phyloP scores from a whole-genome alignment of 2,797 vertebrate genomes.

The Heliangelus exortis region DNA sequence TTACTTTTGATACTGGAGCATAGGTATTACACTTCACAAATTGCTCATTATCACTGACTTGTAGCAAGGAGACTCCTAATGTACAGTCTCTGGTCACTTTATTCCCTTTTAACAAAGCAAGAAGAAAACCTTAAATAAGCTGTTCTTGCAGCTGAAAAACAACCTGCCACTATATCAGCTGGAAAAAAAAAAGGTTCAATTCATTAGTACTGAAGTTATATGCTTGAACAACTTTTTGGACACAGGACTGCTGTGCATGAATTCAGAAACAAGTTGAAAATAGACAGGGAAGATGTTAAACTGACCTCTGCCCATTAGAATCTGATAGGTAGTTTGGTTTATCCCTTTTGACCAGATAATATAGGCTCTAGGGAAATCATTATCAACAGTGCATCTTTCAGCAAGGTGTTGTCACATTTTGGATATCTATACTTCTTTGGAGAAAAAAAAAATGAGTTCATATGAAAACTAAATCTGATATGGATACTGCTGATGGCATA shows the following conservation, averaged over 20 bases:
- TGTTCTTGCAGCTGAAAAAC: background rate
- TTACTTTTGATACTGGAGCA: background rate
- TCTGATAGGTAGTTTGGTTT: background rate
- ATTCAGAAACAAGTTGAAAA: slow-evolving; percentile 34
- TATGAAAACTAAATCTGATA: background rate
- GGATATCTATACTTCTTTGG: background rate
- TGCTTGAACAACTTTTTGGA: background rate
- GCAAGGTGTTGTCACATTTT: background rate
- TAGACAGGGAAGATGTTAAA: background rate
- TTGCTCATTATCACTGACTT: slow-evolving; percentile 35
- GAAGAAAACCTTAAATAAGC: background rate
- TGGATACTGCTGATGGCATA: background rate
- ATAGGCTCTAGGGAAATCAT: background rate
- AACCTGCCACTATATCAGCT: background rate
- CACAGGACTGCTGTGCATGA: background rate
- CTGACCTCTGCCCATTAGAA: slow-evolving; percentile 3
- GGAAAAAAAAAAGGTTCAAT: background rate
- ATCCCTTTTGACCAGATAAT: background rate
- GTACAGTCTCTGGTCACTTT: background rate
- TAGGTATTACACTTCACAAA: slow-evolving; percentile 17
- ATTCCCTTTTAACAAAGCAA: background rate
- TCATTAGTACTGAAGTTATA: background rate
- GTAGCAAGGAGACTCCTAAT: background rate
- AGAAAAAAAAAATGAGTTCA: accelerated
- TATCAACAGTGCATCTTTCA: background rate